Base-by-base conservation (phyloP, 2,888 invertebrate species). In the Diabrotica balteata region DNA sequence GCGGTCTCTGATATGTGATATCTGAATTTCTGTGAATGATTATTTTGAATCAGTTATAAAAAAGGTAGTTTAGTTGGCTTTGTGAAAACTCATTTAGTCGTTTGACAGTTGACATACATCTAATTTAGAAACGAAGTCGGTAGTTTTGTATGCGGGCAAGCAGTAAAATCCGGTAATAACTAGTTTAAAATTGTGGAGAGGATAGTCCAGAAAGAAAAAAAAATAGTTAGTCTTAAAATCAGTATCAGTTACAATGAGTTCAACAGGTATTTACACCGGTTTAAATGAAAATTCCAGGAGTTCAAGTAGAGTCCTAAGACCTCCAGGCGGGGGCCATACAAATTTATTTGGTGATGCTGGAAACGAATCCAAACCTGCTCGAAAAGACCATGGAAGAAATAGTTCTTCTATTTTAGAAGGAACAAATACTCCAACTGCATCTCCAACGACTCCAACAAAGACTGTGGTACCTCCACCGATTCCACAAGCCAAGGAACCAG, bases 311-410 rank as follows among this genome's bases (percentile, higher is more conserved):
- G 85, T 87, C 22, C 75, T 86, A 70, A 83, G 84, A 70, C 86
- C 86, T 54, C 86, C 86, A 67, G 86, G 86, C 69, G 86, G 86
- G 68, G 85, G 84, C 17, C 82, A 85, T 67, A 84, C 84, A 54
- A 84, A 85, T 74, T 82, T 85, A 74, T 85, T 86, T 73, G 80
- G 77, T 8, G 72, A 69, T 17, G 70, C 71, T 7, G 75, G 75
- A 9, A 72, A 76, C 5, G 60, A 62, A n/a, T 22, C 46, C 8
- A 17, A 45, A 42, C 73, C 72, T 46, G 72, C 70, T 7, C 75
- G 69, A 55, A 78, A 70, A 63, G 72, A 75, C 59, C 76, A 72
- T 70, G 76, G 76, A n/a, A 73, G 79, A 11, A 80, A 80, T 73
- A 75, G 77, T 22, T 80, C 80, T 1, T 80, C 80, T 4, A 80